Percentiles rank a stretch among this genome's conserved stretches.
These are phyloP conservation scores for Acinonyx jubatus DNA, from an alignment of 2,113 vertebrate species.

Conservation along the genomic window DNA sequence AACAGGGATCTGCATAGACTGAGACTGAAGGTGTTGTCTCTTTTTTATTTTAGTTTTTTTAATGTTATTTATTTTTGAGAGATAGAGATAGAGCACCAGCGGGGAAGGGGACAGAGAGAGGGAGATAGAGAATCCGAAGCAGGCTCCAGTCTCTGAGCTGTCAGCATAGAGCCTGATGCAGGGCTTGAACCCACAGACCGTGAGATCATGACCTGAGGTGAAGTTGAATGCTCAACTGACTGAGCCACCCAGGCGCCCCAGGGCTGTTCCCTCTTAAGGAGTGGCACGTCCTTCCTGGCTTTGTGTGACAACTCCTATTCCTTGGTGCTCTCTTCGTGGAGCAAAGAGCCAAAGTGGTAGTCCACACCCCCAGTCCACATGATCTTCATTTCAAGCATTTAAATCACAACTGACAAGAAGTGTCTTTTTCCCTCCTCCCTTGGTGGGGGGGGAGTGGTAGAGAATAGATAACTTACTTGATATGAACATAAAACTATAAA, in stretches of 20 bases:
- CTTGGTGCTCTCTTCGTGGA: not conserved
- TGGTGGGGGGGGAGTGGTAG: not conserved
- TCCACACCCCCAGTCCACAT: not conserved
- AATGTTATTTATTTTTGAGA: too few species aligned
- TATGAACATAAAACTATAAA: not conserved
- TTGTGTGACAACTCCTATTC: not conserved
- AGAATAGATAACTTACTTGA: not conserved
- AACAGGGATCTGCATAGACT: not conserved
- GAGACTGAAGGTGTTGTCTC: not conserved
- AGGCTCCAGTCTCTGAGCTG: too few species aligned
- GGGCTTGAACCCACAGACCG: too few species aligned
- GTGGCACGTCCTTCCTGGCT: not conserved
- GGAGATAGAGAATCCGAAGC: too few species aligned
- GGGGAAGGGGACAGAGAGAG: too few species aligned
- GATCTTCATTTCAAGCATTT: conserved; percentile 25
- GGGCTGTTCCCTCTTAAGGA: not conserved
- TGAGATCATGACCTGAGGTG: too few species aligned
- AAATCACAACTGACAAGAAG: not conserved
- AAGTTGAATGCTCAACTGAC: too few species aligned
- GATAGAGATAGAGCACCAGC: too few species aligned
- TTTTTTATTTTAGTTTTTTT: too few species aligned
- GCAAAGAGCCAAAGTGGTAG: not conserved
- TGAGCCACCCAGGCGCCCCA: too few species aligned
- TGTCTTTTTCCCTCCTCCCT: not conserved
- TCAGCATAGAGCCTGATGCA: too few species aligned